phyloP scores from a whole-genome alignment of 2,888 invertebrate genomes.

The Epicampocera succincta region DNA sequence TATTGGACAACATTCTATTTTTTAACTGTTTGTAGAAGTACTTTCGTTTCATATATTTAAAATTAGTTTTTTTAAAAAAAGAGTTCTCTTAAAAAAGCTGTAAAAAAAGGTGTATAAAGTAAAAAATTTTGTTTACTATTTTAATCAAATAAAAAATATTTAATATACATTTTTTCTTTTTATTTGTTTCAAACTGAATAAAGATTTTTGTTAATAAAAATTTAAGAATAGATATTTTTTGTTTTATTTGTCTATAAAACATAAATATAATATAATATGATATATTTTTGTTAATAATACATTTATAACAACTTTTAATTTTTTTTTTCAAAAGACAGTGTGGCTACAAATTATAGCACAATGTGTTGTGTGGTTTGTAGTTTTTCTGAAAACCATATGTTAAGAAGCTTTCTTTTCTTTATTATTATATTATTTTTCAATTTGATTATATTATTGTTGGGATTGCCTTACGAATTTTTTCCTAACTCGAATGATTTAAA shows the following conservation, averaged over 20 bases:
- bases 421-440: neutral
- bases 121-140: constrained; percentile 45
- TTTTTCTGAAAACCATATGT: neutral
- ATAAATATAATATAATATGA: constrained; percentile 60
- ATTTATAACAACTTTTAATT: constrained; percentile 66
- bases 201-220: constrained; percentile 31
- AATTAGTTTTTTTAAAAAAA: constrained; percentile 7
- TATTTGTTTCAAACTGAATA: constrained; percentile 42
- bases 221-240: constrained; percentile 7
- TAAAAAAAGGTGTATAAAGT: constrained; percentile 65
- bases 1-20: constrained; percentile 25
- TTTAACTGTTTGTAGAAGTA: neutral
- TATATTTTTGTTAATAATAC: constrained; percentile 61
- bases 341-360: constrained; percentile 45
- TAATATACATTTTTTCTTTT: constrained; percentile 13
- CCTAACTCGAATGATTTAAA: no score
- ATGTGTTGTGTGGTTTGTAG: neutral
- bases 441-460: no score
- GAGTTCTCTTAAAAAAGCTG: constrained; percentile 45
- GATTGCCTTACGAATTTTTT: no score
- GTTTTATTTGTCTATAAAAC: constrained; percentile 53
- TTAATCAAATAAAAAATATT: constrained; percentile 45
- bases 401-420: neutral
- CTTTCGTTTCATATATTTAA: constrained; percentile 30
- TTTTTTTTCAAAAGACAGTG: constrained; percentile 37